Evolutionary conservation across 2,888 invertebrate genomes (phyloP), one percentile per base, ranked within the genome.

Genomic region (Gastracanthus pulcherrimus): DNA sequence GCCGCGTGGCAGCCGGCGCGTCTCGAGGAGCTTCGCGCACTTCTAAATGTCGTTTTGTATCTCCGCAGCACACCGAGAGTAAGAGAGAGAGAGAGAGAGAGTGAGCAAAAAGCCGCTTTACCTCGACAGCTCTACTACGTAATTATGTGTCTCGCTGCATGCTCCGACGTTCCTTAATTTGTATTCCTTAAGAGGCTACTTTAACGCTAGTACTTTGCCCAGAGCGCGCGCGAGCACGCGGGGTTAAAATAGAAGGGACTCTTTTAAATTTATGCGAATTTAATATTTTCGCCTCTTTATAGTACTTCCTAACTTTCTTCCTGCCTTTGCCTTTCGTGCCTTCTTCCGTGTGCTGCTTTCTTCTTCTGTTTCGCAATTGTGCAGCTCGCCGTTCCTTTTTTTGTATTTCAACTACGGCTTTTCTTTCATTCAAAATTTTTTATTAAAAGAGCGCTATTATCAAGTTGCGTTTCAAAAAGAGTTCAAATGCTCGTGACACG

Each of bases 121-220:
- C 76, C 80, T 71, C 79, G 76, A 80, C 82, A 78, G 82, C 82
- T 82, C 74, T 60, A 66, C 77, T 75, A 64, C 75, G 80, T 83
- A 82, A 82, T 82, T 82, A 82, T 80, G 80, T 80, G 82, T 80
- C 80, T 80, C 80, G 76, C 71, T 72, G 75, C 67, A 75, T 71
- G 76, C 79, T 62, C 71, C 79, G 71, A 67, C 76, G 66, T 82
- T 80, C 80, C 83, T 85, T 84, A 81, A 79, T 77, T 83, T 83
- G 80, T 83, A 77, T 83, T 83, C 77, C 80, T 80, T 80, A 83
- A 83, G 74, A 80, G 78, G 80, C 80, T 75, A 83, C 82, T 83
- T 83, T 83, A 80, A 80, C 80, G 76, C 72, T 64, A 16, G 72
- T 64, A 82, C 79, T 82, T 76, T 76, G 29, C 36, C n/a, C 38